A percentile compares a stretch with the other conserved stretches of the same genome.
Conservation (phyloP, 1,140 invertebrate genomes). For the Zaprionus taronus region DNA sequence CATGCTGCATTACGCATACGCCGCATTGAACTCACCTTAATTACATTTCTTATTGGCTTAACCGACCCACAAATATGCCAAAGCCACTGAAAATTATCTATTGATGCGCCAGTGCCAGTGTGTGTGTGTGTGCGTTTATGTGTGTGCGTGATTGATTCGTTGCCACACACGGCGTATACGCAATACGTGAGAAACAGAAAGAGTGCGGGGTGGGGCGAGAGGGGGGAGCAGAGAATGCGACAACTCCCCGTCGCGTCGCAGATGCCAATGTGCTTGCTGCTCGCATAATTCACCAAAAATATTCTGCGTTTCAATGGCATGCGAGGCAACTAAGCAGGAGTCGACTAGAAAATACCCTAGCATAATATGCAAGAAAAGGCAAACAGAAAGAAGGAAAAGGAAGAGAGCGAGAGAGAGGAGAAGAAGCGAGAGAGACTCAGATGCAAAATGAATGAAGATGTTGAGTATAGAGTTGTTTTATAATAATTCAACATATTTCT, state of each 20-base stretch:
- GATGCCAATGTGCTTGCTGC: conserved; percentile 9
- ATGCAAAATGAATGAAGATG: too few species aligned
- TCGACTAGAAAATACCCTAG: conserved; percentile 2
- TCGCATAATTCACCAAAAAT: conserved; percentile 12
- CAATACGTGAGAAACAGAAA: not conserved
- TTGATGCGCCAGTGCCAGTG: conserved; percentile 10
- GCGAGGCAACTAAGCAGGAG: too few species aligned
- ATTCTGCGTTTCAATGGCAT: conserved; percentile 15
- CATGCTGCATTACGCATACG: not conserved
- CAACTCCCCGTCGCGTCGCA: conserved; percentile 10
- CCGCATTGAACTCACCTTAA: not conserved
- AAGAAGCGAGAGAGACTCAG: too few species aligned
- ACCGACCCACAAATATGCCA: conserved; percentile 13
- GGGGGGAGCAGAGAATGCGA: not conserved
- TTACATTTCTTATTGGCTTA: conserved; percentile 4
- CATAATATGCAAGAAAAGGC: not conserved
- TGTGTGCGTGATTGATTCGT: conserved; percentile 32
- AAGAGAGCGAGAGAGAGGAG: not conserved
- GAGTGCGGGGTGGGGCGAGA: not conserved
- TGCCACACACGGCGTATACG: conserved; percentile 25
- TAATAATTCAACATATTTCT: too few species aligned
- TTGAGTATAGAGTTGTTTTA: too few species aligned
- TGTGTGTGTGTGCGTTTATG: not conserved
- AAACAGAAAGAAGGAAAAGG: not conserved
- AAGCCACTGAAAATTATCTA: conserved; percentile 35